phyloP scores from a whole-genome alignment of 2,113 vertebrate genomes.

The Hyla sarda region DNA sequence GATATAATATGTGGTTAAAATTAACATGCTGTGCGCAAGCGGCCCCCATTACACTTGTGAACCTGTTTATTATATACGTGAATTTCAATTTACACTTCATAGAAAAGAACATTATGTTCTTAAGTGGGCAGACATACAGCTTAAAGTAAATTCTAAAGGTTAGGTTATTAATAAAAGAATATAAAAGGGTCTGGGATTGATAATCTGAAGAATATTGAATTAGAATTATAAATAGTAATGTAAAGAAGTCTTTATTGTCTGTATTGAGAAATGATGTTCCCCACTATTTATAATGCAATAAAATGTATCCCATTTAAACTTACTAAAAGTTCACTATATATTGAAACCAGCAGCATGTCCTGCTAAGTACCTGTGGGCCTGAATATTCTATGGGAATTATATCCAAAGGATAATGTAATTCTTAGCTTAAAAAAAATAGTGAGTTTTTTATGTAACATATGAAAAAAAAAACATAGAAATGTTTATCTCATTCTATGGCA shows the following conservation, averaged over 20 bases:
- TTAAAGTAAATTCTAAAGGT: constrained; percentile 41
- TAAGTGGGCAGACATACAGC: constrained; percentile 41
- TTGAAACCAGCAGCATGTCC: not conserved
- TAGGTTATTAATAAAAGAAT: constrained; percentile 26
- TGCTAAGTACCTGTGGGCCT: not conserved
- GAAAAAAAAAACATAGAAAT: too few relatives aligned
- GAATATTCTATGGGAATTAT: not conserved
- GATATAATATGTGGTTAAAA: constrained; percentile 32
- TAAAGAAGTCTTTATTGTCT: constrained; percentile 4
- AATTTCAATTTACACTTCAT: constrained; percentile 54
- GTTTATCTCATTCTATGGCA: too few relatives aligned
- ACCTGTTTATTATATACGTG: constrained; percentile 41
- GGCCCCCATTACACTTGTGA: not conserved
- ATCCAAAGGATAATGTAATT: not conserved
- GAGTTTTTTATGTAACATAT: too few relatives aligned
- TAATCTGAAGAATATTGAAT: constrained; percentile 13
- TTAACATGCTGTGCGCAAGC: constrained; percentile 25
- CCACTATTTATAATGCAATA: constrained; percentile 7
- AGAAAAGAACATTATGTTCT: constrained; percentile 56
- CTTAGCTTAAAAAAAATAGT: too few relatives aligned
- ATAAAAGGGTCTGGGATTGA: constrained; percentile 1
- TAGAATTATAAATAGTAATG: constrained; percentile 29
- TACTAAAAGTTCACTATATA: not conserved
- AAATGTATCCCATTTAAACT: constrained; percentile 12
- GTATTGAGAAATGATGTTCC: constrained; percentile 20